phyloP scores from a whole-genome alignment of 2,797 vertebrate genomes.

The Galaxias olidus region DNA sequence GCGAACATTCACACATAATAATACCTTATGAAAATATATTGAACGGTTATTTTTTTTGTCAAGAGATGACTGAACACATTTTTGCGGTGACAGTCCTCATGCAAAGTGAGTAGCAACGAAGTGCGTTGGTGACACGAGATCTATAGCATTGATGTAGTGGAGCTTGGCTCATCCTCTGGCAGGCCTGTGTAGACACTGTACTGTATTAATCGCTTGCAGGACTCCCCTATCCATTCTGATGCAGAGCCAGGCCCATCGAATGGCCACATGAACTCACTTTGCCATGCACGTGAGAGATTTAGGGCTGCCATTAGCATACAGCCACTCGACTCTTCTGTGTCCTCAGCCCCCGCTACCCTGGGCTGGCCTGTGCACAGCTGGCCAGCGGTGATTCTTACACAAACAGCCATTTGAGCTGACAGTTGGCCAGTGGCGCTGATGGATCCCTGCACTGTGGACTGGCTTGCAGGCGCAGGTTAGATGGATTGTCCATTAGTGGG shows the following conservation, averaged over 20 bases:
- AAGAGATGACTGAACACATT: too few species aligned
- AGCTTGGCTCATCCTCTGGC: neutral
- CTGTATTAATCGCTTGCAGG: too few species aligned
- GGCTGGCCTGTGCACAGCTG: slow-evolving; percentile 16
- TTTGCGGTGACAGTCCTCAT: neutral
- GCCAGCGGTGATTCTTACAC: slow-evolving; percentile 33
- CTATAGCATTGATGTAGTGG: neutral
- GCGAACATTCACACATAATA: neutral
- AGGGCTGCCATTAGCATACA: slow-evolving; percentile 53
- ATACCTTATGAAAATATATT: too few species aligned
- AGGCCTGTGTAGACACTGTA: too few species aligned
- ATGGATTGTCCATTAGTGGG: slow-evolving; percentile 30
- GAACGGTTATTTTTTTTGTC: too few species aligned
- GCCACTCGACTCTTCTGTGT: slow-evolving; percentile 51
- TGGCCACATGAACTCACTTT: slow-evolving; percentile 42
- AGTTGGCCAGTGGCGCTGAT: slow-evolving; percentile 20
- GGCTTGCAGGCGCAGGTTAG: slow-evolving; percentile 26
- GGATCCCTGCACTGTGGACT: slow-evolving; percentile 38
- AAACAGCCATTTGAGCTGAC: slow-evolving; percentile 42
- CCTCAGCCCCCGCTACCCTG: slow-evolving; percentile 39
- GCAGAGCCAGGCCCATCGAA: slow-evolving; percentile 23
- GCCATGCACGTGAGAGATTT: slow-evolving; percentile 55
- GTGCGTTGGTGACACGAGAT: slow-evolving; percentile 1
- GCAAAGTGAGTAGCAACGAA: neutral
- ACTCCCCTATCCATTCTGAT: too few species aligned